Percentiles rank a stretch among this genome's conserved stretches.
Conservation (phyloP, 1,140 invertebrate species). For the Cyphomyrmex costatus region DNA sequence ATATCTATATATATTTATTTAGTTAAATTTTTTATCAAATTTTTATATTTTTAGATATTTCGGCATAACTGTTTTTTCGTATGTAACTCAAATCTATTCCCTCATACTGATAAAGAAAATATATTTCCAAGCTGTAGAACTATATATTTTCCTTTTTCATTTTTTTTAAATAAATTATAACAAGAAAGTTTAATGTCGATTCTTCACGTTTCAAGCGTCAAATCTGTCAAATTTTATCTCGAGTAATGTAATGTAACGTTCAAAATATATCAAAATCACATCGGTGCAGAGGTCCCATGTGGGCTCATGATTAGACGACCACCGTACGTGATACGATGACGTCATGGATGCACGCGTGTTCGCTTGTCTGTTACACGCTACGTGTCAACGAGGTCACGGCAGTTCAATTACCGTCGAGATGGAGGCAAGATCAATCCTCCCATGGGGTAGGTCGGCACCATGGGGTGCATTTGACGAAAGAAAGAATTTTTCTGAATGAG, state of each 20-base stretch:
- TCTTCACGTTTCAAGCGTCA: background rate
- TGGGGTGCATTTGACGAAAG: constrained; percentile 27
- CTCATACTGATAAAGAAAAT: background rate
- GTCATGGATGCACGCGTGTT: constrained; percentile 28
- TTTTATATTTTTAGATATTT: too few relatives aligned
- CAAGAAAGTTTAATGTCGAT: background rate
- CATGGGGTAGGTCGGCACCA: constrained; percentile 23
- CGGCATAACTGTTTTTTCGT: too few relatives aligned
- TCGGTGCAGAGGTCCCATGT: background rate
- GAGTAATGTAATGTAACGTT: background rate
- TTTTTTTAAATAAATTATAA: background rate
- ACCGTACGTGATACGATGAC: constrained; percentile 5
- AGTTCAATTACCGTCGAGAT: constrained; percentile 54
- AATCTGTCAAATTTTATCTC: background rate
- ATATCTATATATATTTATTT: too few relatives aligned
- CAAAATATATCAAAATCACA: background rate
- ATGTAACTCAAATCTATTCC: background rate
- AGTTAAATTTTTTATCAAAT: too few relatives aligned
- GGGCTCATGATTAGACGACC: background rate
- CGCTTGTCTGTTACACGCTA: constrained; percentile 45
- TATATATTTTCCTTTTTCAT: background rate
- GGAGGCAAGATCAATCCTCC: constrained; percentile 22
- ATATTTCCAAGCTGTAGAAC: background rate
- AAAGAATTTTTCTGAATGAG: background rate
- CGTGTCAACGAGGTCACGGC: constrained; percentile 58